Conservation (phyloP, 2,888 invertebrate genomes). For the Nephrocerus scutellatus region DNA sequence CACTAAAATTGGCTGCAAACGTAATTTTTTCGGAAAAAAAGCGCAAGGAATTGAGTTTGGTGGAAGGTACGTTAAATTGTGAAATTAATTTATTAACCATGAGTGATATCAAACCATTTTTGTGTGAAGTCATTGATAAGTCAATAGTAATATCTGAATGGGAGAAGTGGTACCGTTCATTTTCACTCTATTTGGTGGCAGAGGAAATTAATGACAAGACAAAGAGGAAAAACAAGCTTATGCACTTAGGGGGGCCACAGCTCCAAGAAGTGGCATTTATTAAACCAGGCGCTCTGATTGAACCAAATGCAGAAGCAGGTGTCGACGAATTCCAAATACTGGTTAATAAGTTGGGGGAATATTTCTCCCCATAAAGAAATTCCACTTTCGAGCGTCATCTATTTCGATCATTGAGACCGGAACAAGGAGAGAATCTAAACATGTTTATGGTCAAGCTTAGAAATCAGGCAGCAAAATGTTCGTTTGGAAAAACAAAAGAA, state of each 20-base stretch:
- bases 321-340: conserved; percentile 2
- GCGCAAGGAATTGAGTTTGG: too few relatives aligned
- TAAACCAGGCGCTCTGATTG: conserved; percentile 8
- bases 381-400: conserved; percentile 26
- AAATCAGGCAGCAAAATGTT: conserved; percentile 17
- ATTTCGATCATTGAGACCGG: conserved; percentile 28
- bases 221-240: conserved; percentile 10
- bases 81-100: too few relatives aligned
- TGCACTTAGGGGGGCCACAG: conserved; percentile 13
- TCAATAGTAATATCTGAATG: conserved; percentile 10
- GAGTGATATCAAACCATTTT: conserved; percentile 6
- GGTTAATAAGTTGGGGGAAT: conserved; percentile 7
- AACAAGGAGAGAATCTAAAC: conserved; percentile 30
- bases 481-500: conserved; percentile 17
- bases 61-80: too few relatives aligned
- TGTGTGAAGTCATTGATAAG: conserved; percentile 9
- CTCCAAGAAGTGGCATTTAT: conserved; percentile 13
- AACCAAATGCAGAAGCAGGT: neutral
- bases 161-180: conserved; percentile 17
- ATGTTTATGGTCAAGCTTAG: conserved; percentile 29
- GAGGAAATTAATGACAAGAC: conserved; percentile 12
- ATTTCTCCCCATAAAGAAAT: conserved; percentile 15
- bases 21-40: too few relatives aligned
- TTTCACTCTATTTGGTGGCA: conserved; percentile 13
- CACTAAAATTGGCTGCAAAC: too few relatives aligned